A percentile compares a stretch with the other conserved stretches of the same genome.
Evolutionary conservation across 2,888 invertebrate species (phyloP).

Genomic region (Syritta pipiens): DNA sequence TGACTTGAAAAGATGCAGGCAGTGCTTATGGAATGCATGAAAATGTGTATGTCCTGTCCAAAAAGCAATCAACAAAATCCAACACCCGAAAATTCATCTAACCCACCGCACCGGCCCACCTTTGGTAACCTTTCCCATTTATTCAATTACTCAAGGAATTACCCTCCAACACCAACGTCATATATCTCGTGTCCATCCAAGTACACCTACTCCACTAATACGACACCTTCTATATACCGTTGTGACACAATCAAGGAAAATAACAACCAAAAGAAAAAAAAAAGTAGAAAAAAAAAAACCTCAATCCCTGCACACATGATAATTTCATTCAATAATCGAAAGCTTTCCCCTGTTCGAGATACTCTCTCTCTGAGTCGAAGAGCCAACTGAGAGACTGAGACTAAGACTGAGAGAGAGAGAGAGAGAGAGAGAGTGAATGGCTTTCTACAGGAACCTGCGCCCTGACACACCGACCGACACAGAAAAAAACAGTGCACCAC

Average conservation of each 20-base stretch:
- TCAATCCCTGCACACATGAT: slow-evolving; percentile 17
- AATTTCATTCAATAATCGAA: slow-evolving; percentile 43
- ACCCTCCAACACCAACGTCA: slow-evolving; percentile 31
- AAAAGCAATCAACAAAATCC: no score
- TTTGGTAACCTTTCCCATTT: slow-evolving; percentile 40
- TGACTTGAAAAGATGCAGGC: no score
- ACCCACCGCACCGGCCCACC: slow-evolving; percentile 3
- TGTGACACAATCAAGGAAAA: slow-evolving; percentile 21
- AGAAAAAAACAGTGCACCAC: slow-evolving; percentile 3
- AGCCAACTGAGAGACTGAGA: neutral
- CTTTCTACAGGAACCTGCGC: slow-evolving; percentile 35
- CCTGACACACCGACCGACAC: neutral
- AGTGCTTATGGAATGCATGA: no score
- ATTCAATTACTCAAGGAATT: slow-evolving; percentile 49
- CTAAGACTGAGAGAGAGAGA: neutral
- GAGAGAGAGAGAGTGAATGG: slow-evolving; percentile 2
- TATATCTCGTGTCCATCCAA: slow-evolving; percentile 27
- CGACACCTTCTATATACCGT: neutral
- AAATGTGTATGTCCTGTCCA: no score
- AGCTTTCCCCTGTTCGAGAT: no score
- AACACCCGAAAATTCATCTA: slow-evolving; percentile 1
- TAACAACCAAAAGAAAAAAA: neutral
- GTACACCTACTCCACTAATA: slow-evolving; percentile 3
- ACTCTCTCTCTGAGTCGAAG: no score
- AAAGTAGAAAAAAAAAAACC: slow-evolving; percentile 3